phyloP scores from a whole-genome alignment of 2,888 invertebrate species.

The Dasysyrphus albostriatus region DNA sequence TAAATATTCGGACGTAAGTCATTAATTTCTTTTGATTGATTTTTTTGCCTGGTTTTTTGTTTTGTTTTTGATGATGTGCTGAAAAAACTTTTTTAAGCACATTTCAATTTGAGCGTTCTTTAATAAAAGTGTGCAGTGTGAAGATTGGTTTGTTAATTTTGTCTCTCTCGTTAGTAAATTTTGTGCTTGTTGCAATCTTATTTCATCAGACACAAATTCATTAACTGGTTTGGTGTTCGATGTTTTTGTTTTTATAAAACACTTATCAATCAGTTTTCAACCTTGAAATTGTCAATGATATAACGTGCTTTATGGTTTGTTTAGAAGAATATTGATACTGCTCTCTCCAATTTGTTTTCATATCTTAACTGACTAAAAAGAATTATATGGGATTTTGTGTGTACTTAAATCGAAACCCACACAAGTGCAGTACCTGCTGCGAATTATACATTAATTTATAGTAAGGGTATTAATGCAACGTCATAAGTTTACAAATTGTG shows the following conservation, averaged over 20 bases:
- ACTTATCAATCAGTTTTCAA: neutral
- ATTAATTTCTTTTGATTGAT: neutral
- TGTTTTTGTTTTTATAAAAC: neutral
- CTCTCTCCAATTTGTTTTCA: too few species aligned
- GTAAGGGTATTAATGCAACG: too few species aligned
- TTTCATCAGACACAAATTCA: neutral
- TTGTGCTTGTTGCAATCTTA: neutral
- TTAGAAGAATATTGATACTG: too few species aligned
- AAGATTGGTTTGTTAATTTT: neutral
- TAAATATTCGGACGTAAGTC: slow-evolving; percentile 84
- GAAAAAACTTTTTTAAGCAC: slow-evolving; percentile 19
- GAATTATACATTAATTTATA: too few species aligned
- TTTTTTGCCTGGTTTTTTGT: slow-evolving; percentile 26
- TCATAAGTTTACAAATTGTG: too few species aligned
- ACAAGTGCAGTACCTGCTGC: too few species aligned
- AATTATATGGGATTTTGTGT: too few species aligned
- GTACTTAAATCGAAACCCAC: too few species aligned
- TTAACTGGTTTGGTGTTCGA: neutral
- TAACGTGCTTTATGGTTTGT: neutral
- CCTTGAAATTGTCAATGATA: too few species aligned
- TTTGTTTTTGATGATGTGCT: slow-evolving; percentile 26
- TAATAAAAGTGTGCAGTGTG: slow-evolving; percentile 11
- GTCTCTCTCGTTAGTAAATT: neutral
- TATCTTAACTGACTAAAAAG: too few species aligned
- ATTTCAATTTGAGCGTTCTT: slow-evolving; percentile 15